Percentiles rank a stretch among this genome's conserved stretches.
These are phyloP conservation scores for Acanthiza pusilla DNA, from an alignment of 2,797 vertebrate species.

Conservation along the genomic window DNA sequence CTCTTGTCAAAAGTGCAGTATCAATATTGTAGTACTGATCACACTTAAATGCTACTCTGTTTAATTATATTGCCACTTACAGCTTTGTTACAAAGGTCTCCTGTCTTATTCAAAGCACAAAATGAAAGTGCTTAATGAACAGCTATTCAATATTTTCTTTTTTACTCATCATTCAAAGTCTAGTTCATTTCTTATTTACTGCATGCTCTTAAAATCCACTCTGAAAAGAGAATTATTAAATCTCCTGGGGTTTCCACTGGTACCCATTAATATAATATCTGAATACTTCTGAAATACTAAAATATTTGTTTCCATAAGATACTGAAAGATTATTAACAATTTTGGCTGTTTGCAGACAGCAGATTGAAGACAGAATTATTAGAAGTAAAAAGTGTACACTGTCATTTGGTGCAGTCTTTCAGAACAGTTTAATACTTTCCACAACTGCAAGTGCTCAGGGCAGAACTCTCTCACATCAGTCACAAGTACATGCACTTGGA, in stretches of 20 bases:
- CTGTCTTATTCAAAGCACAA: not conserved
- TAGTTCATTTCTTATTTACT: not conserved
- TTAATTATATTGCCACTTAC: not conserved
- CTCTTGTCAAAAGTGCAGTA: not conserved
- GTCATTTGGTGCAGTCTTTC: not conserved
- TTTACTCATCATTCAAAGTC: not conserved
- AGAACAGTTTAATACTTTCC: not conserved
- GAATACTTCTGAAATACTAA: not conserved
- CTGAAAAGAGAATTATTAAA: not conserved
- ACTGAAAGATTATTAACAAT: not conserved
- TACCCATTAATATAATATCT: not conserved
- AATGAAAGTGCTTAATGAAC: not conserved
- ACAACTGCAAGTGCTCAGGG: not conserved
- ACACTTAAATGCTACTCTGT: not conserved
- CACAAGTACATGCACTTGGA: rapidly evolving
- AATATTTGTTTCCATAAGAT: not conserved
- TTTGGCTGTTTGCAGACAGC: not conserved
- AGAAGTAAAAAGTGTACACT: not conserved
- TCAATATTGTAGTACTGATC: not conserved
- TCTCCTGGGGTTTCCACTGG: not conserved
- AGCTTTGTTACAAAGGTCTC: not conserved
- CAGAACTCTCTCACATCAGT: not conserved
- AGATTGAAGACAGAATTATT: not conserved
- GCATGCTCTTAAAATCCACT: not conserved
- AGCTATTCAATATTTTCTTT: not conserved